Evolutionary conservation across 2,113 vertebrate genomes (phyloP).

Genomic region (Campylomormyrus numenius): DNA sequence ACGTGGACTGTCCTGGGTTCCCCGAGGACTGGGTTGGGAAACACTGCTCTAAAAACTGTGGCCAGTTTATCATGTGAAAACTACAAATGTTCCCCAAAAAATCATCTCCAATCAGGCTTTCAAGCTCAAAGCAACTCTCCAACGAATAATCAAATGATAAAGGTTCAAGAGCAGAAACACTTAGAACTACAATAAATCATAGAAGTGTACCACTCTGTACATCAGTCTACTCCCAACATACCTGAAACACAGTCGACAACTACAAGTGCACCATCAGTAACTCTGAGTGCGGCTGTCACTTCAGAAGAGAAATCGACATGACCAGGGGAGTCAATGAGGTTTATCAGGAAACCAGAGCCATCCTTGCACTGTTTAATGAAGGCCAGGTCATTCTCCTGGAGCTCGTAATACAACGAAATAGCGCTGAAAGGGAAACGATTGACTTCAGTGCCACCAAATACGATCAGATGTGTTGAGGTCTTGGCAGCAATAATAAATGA

Average conservation of each 20-base stretch:
- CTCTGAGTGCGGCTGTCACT: constrained; percentile 45
- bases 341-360: constrained; percentile 46
- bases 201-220: neutral
- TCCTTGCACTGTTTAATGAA: constrained; percentile 48
- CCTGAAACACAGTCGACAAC: constrained; percentile 50
- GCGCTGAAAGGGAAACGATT: constrained; percentile 26
- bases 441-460: constrained; percentile 5
- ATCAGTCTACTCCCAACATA: constrained; percentile 24
- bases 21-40: too few relatives aligned
- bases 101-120: neutral
- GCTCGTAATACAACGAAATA: constrained; percentile 46
- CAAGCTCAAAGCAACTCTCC: neutral
- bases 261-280: constrained; percentile 42
- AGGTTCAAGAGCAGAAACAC: neutral
- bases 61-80: neutral
- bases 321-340: constrained; percentile 47
- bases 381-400: constrained; percentile 37
- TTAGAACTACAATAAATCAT: neutral
- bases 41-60: neutral
- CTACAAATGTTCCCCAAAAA: neutral
- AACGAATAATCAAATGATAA: neutral
- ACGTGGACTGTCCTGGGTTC: too few relatives aligned
- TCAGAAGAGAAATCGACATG: constrained; percentile 51
- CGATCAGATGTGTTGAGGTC: neutral
- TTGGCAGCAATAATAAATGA: neutral